Evolutionary conservation across 2,113 vertebrate genomes (phyloP).

Genomic region (Pica pica): DNA sequence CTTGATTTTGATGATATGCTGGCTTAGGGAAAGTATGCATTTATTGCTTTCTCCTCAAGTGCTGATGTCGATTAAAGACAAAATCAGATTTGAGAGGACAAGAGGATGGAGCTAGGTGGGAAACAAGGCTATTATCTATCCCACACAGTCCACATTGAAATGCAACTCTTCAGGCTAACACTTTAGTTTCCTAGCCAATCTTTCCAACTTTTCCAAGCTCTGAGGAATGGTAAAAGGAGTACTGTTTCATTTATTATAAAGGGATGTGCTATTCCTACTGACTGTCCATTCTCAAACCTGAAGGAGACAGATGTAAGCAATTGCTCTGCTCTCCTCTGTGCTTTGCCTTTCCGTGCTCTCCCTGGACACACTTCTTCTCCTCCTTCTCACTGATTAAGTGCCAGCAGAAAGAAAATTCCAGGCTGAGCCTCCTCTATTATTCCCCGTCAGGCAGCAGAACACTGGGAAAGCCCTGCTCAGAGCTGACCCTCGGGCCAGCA

Average conservation of each 20-base stretch:
- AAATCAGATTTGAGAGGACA: not conserved
- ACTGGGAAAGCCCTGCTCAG: not conserved
- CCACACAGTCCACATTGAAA: not conserved
- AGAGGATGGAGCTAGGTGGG: not conserved
- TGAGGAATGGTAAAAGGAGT: not conserved
- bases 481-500: fast-evolving
- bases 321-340: not conserved
- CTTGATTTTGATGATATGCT: not conserved
- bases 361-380: not conserved
- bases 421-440: not conserved
- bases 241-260: not conserved
- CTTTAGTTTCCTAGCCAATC: not conserved
- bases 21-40: not conserved
- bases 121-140: not conserved
- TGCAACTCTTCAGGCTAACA: not conserved
- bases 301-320: not conserved
- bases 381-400: not conserved
- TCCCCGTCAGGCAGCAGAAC: not conserved
- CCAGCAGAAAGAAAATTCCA: not conserved
- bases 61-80: not conserved
- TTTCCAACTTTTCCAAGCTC: not conserved
- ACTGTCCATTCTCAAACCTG: not conserved
- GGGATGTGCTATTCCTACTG: not conserved
- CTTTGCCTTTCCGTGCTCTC: not conserved
- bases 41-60: not conserved